A percentile compares a stretch with the other conserved stretches of the same genome.
These are phyloP conservation scores for Hylaea fasciaria DNA, from an alignment of 2,888 invertebrate genomes.

Conservation along the genomic window DNA sequence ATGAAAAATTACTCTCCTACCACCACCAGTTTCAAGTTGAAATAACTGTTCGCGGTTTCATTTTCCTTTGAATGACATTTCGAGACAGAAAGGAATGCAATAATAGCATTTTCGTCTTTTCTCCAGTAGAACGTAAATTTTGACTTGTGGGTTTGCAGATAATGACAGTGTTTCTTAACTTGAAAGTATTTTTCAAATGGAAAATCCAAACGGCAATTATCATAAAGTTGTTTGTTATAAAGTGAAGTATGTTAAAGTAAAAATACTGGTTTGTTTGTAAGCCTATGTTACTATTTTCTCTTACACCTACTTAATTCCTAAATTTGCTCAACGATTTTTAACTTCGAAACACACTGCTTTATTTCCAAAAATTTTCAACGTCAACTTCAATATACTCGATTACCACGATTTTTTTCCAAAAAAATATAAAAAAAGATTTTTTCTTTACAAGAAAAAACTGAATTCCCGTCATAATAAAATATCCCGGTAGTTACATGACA, in stretches of 20 bases:
- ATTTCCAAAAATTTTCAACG: not conserved
- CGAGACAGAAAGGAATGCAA: slow-evolving; percentile 32
- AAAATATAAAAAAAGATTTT: not conserved
- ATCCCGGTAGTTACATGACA: slow-evolving; percentile 51
- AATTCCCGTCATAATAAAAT: slow-evolving; percentile 56
- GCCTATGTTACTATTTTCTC: no score
- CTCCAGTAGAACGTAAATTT: slow-evolving; percentile 12
- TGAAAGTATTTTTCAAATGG: not conserved
- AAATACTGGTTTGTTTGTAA: no score
- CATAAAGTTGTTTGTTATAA: not conserved
- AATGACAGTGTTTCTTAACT: not conserved
- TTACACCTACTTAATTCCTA: no score
- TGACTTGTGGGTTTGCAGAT: slow-evolving; percentile 2
- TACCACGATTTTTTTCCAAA: not conserved
- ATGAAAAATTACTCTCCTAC: slow-evolving; percentile 44
- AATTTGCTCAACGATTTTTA: no score
- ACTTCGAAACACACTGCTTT: no score
- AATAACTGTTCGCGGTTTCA: slow-evolving; percentile 37
- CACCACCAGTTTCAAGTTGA: slow-evolving; percentile 38
- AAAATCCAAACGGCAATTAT: not conserved
- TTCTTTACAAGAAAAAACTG: slow-evolving; percentile 29
- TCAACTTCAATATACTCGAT: not conserved
- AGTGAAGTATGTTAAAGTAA: no score
- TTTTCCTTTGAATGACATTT: slow-evolving; percentile 43
- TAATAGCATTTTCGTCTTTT: slow-evolving; percentile 10